Conservation (phyloP, 1,140 invertebrate genomes). For the Centruroides vittatus region DNA sequence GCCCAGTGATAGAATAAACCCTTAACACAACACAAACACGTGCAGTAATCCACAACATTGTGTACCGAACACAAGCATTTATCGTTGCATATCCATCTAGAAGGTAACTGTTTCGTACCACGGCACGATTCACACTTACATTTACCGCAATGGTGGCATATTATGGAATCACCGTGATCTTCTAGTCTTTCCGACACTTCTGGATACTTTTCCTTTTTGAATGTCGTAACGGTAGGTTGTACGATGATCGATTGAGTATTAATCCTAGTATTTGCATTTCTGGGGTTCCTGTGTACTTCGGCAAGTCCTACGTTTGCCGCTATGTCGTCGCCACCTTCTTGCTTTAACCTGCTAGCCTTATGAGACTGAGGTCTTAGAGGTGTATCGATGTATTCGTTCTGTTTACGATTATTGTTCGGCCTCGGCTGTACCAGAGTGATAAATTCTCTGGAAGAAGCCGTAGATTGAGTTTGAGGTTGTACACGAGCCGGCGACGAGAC, state of each 20-base stretch:
- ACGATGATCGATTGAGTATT: slow-evolving; percentile 6
- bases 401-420: slow-evolving; percentile 54
- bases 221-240: slow-evolving; percentile 15
- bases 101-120: slow-evolving; percentile 62
- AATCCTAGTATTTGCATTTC: not conserved
- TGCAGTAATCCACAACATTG: slow-evolving; percentile 67
- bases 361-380: slow-evolving; percentile 38
- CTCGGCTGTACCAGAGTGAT: slow-evolving; percentile 47
- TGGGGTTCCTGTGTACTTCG: not conserved
- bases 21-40: slow-evolving; percentile 86
- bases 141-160: slow-evolving; percentile 66
- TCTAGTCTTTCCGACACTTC: slow-evolving; percentile 14
- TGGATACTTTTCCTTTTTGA: slow-evolving; percentile 15
- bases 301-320: not conserved
- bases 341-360: no score
- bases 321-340: not conserved
- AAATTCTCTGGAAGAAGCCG: slow-evolving; percentile 20
- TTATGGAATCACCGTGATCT: slow-evolving; percentile 41
- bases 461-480: not conserved
- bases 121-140: slow-evolving; percentile 78
- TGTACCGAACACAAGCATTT: slow-evolving; percentile 73
- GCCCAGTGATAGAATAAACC: slow-evolving; percentile 83
- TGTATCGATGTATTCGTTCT: slow-evolving; percentile 74
- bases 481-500: not conserved
- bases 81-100: slow-evolving; percentile 72